Evolutionary conservation across 2,888 invertebrate genomes (phyloP).

Genomic region (Aethes cnicana): DNA sequence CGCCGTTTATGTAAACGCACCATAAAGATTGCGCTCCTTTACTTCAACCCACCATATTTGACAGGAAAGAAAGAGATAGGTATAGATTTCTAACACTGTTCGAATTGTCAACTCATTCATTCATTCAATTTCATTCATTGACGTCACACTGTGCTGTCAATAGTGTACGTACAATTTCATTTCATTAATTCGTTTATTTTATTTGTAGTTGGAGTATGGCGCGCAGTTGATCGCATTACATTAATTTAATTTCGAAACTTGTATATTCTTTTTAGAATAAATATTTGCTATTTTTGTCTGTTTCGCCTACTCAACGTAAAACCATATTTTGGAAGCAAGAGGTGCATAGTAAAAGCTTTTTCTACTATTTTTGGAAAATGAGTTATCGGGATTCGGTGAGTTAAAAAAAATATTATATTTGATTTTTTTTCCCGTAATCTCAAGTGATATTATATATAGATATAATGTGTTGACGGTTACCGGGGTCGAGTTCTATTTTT

Average conservation of each 20-base stretch:
- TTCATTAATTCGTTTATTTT: not conserved
- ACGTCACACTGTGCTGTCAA: too few species aligned
- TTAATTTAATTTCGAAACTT: constrained; percentile 1
- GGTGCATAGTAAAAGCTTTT: not conserved
- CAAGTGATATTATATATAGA: constrained; percentile 26
- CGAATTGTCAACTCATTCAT: too few species aligned
- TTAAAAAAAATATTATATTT: constrained; percentile 9
- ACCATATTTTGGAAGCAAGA: too few species aligned
- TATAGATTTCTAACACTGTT: too few species aligned
- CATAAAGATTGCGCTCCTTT: too few species aligned
- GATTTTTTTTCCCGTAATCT: constrained; percentile 3
- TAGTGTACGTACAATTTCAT: too few species aligned
- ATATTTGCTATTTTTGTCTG: not conserved
- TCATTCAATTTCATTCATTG: constrained; percentile 11
- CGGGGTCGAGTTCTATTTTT: constrained; percentile 59
- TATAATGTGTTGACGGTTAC: constrained; percentile 46
- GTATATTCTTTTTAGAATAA: constrained; percentile 4
- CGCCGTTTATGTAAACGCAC: too few species aligned
- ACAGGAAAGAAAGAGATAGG: too few species aligned
- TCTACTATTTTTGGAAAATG: constrained; percentile 45
- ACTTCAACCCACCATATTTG: too few species aligned
- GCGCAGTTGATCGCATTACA: constrained; percentile 8
- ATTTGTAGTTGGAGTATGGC: constrained; percentile 11
- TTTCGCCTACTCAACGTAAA: not conserved
- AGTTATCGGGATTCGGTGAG: constrained; percentile 73